These are phyloP conservation scores for Bruchidius siliquastri DNA, from an alignment of 2,888 invertebrate species.

Conservation along the genomic window DNA sequence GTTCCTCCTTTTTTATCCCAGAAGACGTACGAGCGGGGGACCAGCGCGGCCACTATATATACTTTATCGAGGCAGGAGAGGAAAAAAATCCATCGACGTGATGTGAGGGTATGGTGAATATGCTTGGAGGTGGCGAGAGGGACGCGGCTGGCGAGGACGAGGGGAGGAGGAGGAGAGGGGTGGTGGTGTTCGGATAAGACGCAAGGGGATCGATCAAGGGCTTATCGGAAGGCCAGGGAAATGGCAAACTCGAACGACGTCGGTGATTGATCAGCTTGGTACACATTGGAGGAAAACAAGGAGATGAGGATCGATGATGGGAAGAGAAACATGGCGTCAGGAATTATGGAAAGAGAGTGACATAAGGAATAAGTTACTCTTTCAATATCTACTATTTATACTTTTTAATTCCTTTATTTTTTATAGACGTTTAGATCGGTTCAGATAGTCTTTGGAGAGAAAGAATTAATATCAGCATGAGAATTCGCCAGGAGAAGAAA, in stretches of 20 bases:
- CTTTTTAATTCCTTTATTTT: too few relatives aligned
- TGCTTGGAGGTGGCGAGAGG: too few relatives aligned
- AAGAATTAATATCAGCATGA: too few relatives aligned
- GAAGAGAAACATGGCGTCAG: not conserved
- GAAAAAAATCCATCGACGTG: not conserved
- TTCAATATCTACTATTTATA: too few relatives aligned
- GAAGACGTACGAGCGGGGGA: not conserved
- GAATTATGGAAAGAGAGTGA: not conserved
- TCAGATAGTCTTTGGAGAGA: too few relatives aligned
- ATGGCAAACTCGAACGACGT: not conserved
- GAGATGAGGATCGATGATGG: not conserved
- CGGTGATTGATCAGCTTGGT: not conserved
- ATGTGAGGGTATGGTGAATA: not conserved
- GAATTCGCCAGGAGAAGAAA: too few relatives aligned
- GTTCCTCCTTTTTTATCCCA: not conserved
- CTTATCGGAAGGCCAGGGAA: not conserved
- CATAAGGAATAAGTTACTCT: too few relatives aligned
- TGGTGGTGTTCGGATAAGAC: not conserved
- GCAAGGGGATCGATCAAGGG: not conserved
- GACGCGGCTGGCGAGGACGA: not conserved
- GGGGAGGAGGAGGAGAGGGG: too few relatives aligned
- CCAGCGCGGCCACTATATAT: not conserved
- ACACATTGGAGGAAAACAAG: not conserved
- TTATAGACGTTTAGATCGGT: too few relatives aligned
- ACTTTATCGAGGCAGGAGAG: not conserved